These are phyloP conservation scores for Apis dorsata DNA, from an alignment of 1,140 invertebrate species.

Conservation along the genomic window DNA sequence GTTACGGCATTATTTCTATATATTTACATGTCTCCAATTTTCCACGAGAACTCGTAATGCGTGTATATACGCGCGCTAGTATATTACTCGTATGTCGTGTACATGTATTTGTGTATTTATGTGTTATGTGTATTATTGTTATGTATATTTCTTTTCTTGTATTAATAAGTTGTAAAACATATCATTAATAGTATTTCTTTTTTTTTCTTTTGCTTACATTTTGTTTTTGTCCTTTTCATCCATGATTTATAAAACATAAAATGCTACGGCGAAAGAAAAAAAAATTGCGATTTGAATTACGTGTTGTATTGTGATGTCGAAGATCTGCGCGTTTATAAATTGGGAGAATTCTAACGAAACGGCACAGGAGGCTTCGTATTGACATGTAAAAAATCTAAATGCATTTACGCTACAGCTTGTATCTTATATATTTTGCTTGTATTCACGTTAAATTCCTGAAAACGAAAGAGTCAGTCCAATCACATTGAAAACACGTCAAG, in stretches of 20 bases:
- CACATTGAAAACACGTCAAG: not conserved
- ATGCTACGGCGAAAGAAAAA: constrained; percentile 29
- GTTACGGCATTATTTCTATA: constrained; percentile 68
- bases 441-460: constrained; percentile 10
- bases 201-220: not conserved
- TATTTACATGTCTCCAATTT: constrained; percentile 67
- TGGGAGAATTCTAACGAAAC: constrained; percentile 56
- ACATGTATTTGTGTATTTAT: constrained; percentile 21
- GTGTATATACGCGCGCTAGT: constrained; percentile 62
- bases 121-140: not conserved
- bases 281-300: constrained; percentile 7
- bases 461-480: constrained; percentile 18
- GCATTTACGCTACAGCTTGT: constrained; percentile 55
- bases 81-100: constrained; percentile 29
- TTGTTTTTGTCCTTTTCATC: not conserved
- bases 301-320: constrained; percentile 9
- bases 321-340: constrained; percentile 45
- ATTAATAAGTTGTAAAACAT: constrained; percentile 47
- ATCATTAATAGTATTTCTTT: constrained; percentile 26
- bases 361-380: constrained; percentile 50
- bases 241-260: constrained; percentile 28
- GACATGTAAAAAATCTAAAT: constrained; percentile 74
- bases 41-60: constrained; percentile 59
- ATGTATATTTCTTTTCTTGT: constrained; percentile 3
- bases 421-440: constrained; percentile 41